Conservation (phyloP, 2,888 invertebrate species). For the Drosophila maculinotata region DNA sequence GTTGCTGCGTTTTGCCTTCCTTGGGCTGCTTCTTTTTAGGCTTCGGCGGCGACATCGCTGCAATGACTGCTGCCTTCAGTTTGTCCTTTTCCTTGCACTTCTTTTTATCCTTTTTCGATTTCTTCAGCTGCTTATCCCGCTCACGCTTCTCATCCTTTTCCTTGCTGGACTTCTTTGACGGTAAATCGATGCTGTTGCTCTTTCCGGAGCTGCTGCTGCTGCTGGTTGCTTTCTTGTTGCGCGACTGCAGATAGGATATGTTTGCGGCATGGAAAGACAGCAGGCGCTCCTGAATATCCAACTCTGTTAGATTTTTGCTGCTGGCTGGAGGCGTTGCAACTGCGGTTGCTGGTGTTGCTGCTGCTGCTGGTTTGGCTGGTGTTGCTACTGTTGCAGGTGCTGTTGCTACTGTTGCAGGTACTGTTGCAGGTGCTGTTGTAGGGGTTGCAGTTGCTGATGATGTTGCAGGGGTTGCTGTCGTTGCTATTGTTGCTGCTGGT, state of each 20-base stretch:
- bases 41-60: constrained; percentile 18
- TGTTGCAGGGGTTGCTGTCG: constrained; percentile 6
- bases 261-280: constrained; percentile 88
- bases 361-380: constrained; percentile 2
- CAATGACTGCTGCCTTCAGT: constrained; percentile 34
- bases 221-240: constrained; percentile 86
- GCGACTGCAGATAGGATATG: constrained; percentile 87
- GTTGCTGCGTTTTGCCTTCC: constrained; percentile 28
- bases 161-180: constrained; percentile 50
- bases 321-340: constrained; percentile 14
- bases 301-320: constrained; percentile 84
- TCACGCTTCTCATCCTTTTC: constrained; percentile 65
- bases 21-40: constrained; percentile 50
- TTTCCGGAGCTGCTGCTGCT: constrained; percentile 33
- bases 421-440: not conserved
- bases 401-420: too few relatives aligned
- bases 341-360: constrained; percentile 8
- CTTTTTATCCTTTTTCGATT: constrained; percentile 69
- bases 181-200: constrained; percentile 28
- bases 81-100: constrained; percentile 70
- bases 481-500: not conserved
- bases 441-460: constrained; percentile 6
- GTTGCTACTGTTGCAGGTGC: constrained; percentile 1
- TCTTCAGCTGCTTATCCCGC: constrained; percentile 60
- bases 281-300: constrained; percentile 88